Conservation (phyloP, 2,888 invertebrate genomes). For the Oeneis ivallda region DNA sequence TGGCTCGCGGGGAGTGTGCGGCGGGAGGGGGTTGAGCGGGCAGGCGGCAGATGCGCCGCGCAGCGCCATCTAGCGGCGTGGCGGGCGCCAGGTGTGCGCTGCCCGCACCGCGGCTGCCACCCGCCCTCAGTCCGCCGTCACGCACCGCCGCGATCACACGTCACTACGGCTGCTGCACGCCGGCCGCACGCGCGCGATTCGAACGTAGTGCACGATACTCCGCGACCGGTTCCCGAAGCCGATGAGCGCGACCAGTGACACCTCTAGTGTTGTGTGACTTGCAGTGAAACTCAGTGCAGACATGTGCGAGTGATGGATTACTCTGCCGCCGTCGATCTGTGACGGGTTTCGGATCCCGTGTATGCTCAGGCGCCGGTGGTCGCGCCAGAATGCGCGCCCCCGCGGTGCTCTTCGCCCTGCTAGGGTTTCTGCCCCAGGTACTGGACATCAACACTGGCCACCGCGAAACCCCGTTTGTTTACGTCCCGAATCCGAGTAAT, state of each 20-base stretch:
- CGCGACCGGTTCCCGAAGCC: conserved; percentile 75
- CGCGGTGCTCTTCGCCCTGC: conserved; percentile 79
- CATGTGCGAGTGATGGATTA: conserved; percentile 79
- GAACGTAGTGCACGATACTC: conserved; percentile 74
- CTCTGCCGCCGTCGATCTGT: conserved; percentile 66
- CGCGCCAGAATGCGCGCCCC: conserved; percentile 81
- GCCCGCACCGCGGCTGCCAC: conserved; percentile 73
- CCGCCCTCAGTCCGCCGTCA: conserved; percentile 79
- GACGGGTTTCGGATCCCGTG: conserved; percentile 69
- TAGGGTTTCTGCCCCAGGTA: conserved; percentile 82
- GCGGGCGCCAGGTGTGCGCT: conserved; percentile 69
- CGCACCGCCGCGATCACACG: conserved; percentile 73
- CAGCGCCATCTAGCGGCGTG: conserved; percentile 77
- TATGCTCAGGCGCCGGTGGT: conserved; percentile 80
- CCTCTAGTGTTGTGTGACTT: conserved; percentile 79
- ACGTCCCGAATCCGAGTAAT: conserved; percentile 40
- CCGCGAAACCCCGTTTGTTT: conserved; percentile 71
- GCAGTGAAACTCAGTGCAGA: conserved; percentile 77
- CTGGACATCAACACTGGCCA: conserved; percentile 65
- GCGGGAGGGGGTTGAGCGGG: conserved; percentile 49
- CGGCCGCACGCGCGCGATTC: conserved; percentile 75
- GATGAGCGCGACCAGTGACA: conserved; percentile 76
- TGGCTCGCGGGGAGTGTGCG: conserved; percentile 43
- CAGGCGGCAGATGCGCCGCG: conserved; percentile 75
- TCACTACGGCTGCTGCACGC: conserved; percentile 59